Evolutionary conservation across 2,888 invertebrate species (phyloP), one percentile per base, ranked within the genome.

Genomic region (Netelia virgata): DNA sequence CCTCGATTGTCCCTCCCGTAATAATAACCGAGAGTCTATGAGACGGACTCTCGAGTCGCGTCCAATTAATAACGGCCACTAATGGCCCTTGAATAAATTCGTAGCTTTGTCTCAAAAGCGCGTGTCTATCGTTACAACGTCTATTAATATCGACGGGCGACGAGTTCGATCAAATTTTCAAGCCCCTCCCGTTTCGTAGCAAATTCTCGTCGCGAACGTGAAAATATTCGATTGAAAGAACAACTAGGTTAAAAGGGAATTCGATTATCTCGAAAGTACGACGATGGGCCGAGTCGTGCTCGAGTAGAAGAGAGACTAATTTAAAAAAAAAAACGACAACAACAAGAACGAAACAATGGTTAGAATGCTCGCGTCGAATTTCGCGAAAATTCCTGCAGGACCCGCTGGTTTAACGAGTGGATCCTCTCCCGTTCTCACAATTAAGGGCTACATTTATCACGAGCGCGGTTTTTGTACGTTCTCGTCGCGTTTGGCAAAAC

Each of bases 371-470:
- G 64, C 55, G 55, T 50, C 66, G 23, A 59, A 50, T 47, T 80
- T 74, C 68, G 41, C 61, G 59, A 50, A 74, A 80, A 73, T 79
- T 28, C 36, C 47, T 18, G 63, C 20, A 50, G 55, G 57, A 57
- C 16, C 18, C 18, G 18, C 9, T 75, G 23, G 64, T n/a, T 36
- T 55, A 18, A 41, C 64, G 55, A 50, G 41, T 23, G 55, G 64
- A 57, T 70, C 5, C 61, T 73, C 57, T 57, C 64, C 36, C 14
- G 50, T 68, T 74, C 68, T 68, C 20, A 69, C 81, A 81, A 81
- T 75, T 81, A 81, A 74, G 70, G 59, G 41, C 61, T 28, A 68
- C 69, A 81, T 81, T 68, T 63, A 61, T 63, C 47, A 43, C 16
- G 23, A 16, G 64, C 63, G 16, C 16, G 20, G 6, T 20, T 9